Evolutionary conservation across 2,888 invertebrate species (phyloP), one percentile per base, ranked within the genome.

Genomic region (Dendrolimus houi): DNA sequence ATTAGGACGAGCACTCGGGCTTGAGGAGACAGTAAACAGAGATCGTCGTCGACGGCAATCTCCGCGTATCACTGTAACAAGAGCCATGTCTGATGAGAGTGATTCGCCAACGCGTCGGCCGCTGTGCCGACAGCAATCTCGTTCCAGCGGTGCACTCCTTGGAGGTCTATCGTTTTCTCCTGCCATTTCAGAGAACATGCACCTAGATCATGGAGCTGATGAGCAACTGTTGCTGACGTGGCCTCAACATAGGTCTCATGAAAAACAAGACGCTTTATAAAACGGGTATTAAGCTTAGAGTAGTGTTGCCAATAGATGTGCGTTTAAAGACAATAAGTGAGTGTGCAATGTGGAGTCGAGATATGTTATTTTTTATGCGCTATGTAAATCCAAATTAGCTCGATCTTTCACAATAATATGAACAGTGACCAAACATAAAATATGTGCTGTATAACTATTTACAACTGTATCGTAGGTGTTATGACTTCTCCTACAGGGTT

Each of bases 1-100:
- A 56, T 81, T 93, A 10, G 93, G 93, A 17, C 90, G 92, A 55
- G 92, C 93, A 9, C 84, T 94, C 17, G 92, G 92, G 0, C 75
- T 92, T 6, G 93, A 93, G 62, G 81, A 84, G 67, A 72, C 79
- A 66, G 66, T 77, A 7, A 64, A 67, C 1, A 74, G 85, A 52
- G 86, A 87, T 57, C 77, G 87, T 17, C 75, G 87, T 59, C 79
- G 88, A 7, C 83, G 89, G 41, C 90, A 92, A 60, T 94, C 94
- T 8, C 95, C 95, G 0, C 91, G 93, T 57, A 95, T 95, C 58
- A 92, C 94, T 9, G 95, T 95, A 64, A 95, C 95, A 1, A 85
- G 94, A 55, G 94, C 95, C 2, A 93, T 93, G 87, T 95, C 94
- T 14, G 94, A 95, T 70, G 95, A 95, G 71, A 94, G 93, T 69